These are phyloP conservation scores for Drosophila erecta DNA, from an alignment of 1,140 invertebrate genomes.

Conservation along the genomic window DNA sequence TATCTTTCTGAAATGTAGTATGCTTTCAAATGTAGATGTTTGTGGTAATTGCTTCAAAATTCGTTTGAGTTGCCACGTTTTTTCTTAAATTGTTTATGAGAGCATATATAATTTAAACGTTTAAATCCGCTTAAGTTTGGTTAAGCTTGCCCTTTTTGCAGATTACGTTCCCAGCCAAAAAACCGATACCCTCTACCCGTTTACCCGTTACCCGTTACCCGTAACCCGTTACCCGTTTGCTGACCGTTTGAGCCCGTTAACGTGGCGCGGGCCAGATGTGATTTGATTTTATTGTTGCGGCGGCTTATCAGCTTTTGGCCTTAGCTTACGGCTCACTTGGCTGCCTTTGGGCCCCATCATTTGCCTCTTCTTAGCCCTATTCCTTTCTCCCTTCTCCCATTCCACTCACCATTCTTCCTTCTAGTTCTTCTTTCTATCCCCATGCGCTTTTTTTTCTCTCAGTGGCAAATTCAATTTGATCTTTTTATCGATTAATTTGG, in stretches of 20 bases:
- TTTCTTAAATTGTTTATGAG: background rate
- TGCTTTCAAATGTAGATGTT: too few relatives aligned
- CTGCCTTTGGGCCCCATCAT: conserved; percentile 31
- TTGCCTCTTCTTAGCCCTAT: conserved; percentile 2
- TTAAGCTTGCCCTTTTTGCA: conserved; percentile 3
- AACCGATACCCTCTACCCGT: background rate
- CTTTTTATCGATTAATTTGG: conserved; percentile 69
- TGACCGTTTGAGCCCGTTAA: conserved; percentile 15
- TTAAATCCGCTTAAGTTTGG: background rate
- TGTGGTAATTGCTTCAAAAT: background rate
- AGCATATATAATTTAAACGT: background rate
- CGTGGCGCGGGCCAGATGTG: conserved; percentile 41
- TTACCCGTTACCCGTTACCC: background rate
- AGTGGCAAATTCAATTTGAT: conserved; percentile 44
- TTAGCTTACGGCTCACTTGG: conserved; percentile 48
- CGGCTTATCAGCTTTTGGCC: conserved; percentile 73
- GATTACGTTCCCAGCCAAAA: background rate
- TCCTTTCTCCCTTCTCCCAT: background rate
- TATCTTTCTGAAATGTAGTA: too few relatives aligned
- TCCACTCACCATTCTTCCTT: background rate
- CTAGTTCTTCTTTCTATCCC: background rate
- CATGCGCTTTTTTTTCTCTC: background rate
- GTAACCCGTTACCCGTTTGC: conserved; percentile 2
- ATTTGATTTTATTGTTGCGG: conserved; percentile 81
- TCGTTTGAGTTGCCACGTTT: background rate